Percentiles rank a stretch among this genome's conserved stretches.
These are phyloP conservation scores for Cephus pygmeus DNA, from an alignment of 2,888 invertebrate genomes.

Conservation along the genomic window DNA sequence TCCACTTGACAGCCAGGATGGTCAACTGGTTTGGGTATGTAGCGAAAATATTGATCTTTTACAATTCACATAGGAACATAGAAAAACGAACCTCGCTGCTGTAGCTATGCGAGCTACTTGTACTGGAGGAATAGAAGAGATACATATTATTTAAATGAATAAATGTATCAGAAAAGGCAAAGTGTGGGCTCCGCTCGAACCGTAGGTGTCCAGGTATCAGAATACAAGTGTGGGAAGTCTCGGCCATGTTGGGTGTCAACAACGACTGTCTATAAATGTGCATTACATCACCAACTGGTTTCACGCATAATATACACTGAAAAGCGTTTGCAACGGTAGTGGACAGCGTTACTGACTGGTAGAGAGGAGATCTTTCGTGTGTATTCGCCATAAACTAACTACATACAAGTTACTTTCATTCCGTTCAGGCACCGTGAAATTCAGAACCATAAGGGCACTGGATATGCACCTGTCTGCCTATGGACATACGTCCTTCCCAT, in stretches of 20 bases:
- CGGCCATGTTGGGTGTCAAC: constrained; percentile 54
- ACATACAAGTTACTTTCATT: background rate
- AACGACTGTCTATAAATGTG: constrained; percentile 52
- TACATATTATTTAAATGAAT: constrained; percentile 45
- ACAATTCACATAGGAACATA: background rate
- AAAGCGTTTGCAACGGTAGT: background rate
- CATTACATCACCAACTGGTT: constrained; percentile 64
- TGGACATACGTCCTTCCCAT: too few species aligned
- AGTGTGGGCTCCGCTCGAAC: constrained; percentile 31
- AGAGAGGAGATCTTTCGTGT: too few species aligned
- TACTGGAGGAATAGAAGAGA: constrained; percentile 41
- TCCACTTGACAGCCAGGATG: too few species aligned
- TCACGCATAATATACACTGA: constrained; percentile 15
- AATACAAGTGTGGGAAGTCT: constrained; percentile 43
- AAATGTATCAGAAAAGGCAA: constrained; percentile 24
- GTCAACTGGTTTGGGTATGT: too few species aligned
- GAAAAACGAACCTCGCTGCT: constrained; percentile 41
- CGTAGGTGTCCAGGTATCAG: constrained; percentile 33
- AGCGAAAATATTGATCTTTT: too few species aligned
- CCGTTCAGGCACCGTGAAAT: background rate
- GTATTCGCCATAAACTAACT: background rate
- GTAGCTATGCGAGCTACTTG: constrained; percentile 36
- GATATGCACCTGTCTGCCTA: too few species aligned
- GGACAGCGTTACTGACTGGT: background rate
- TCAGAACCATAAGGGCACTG: too few species aligned